phyloP scores from a whole-genome alignment of 30 jellyfish, hydroid and myxozoan genomes.

The Cassiopea andromeda region DNA sequence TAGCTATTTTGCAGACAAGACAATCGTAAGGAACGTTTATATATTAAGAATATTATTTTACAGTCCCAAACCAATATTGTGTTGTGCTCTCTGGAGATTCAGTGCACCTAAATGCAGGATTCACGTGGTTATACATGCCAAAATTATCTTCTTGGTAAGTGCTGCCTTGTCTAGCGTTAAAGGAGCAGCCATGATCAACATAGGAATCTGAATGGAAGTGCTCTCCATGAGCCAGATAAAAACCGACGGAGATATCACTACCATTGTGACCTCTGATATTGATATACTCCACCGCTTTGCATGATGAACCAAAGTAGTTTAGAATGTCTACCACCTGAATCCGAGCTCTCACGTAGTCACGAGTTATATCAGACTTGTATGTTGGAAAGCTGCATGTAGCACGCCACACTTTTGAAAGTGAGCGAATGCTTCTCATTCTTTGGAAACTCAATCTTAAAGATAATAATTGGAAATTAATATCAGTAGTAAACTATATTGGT shows the following conservation, averaged over 20 bases:
- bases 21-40: neutral
- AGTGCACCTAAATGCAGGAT: constrained; percentile 2
- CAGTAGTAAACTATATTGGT: too few relatives aligned
- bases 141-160: neutral
- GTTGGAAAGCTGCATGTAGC: too few relatives aligned
- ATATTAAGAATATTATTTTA: too few relatives aligned
- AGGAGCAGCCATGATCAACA: neutral
- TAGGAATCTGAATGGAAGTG: neutral
- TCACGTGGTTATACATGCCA: neutral
- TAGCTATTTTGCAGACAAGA: neutral
- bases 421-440: too few relatives aligned
- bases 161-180: neutral
- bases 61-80: neutral
- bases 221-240: neutral
- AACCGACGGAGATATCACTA: neutral
- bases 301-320: neutral
- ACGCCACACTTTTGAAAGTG: neutral
- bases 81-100: constrained; percentile 3
- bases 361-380: too few relatives aligned
- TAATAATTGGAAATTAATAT: too few relatives aligned
- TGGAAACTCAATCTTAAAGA: too few relatives aligned
- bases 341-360: neutral
- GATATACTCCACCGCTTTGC: neutral
- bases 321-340: neutral
- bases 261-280: neutral